phyloP scores from a whole-genome alignment of 1,140 invertebrate genomes.

The Drosophila suzukii region DNA sequence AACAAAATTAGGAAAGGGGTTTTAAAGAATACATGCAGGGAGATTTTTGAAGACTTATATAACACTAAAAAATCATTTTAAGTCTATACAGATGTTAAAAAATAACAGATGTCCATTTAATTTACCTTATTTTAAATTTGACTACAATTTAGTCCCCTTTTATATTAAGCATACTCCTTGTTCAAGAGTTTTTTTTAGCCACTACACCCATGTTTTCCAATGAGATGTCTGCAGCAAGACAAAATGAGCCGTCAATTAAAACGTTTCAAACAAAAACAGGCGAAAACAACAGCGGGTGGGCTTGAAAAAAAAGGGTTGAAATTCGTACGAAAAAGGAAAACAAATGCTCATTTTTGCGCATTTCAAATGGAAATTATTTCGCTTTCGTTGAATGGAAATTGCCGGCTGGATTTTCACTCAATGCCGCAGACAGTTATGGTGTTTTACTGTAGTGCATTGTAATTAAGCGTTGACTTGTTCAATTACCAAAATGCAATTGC shows the following conservation, averaged over 20 bases:
- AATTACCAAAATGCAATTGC: slow-evolving; percentile 82
- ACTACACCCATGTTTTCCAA: not conserved
- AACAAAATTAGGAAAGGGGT: too few relatives aligned
- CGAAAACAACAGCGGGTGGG: slow-evolving; percentile 8
- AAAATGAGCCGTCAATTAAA: slow-evolving; percentile 78
- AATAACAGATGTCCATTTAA: too few relatives aligned
- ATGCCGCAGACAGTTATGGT: slow-evolving; percentile 68
- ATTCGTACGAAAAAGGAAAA: slow-evolving; percentile 27
- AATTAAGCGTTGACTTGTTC: slow-evolving; percentile 82
- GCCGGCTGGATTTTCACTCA: slow-evolving; percentile 25
- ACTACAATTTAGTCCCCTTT: not conserved
- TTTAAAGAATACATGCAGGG: too few relatives aligned
- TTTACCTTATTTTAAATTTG: too few relatives aligned
- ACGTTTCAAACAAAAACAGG: slow-evolving; percentile 46
- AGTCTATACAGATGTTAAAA: not conserved
- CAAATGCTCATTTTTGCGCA: slow-evolving; percentile 78
- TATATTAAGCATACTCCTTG: too few relatives aligned
- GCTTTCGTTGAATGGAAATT: slow-evolving; percentile 26
- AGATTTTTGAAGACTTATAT: not conserved
- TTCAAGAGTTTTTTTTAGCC: not conserved
- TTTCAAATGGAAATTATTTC: slow-evolving; percentile 66
- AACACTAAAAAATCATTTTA: not conserved
- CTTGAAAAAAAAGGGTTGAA: not conserved
- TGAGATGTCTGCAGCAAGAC: slow-evolving; percentile 26
- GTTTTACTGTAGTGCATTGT: slow-evolving; percentile 65